Percentiles rank a stretch among this genome's conserved stretches.
These are phyloP conservation scores for Melangyna quadrimaculata DNA, from an alignment of 2,888 invertebrate genomes.

Conservation along the genomic window DNA sequence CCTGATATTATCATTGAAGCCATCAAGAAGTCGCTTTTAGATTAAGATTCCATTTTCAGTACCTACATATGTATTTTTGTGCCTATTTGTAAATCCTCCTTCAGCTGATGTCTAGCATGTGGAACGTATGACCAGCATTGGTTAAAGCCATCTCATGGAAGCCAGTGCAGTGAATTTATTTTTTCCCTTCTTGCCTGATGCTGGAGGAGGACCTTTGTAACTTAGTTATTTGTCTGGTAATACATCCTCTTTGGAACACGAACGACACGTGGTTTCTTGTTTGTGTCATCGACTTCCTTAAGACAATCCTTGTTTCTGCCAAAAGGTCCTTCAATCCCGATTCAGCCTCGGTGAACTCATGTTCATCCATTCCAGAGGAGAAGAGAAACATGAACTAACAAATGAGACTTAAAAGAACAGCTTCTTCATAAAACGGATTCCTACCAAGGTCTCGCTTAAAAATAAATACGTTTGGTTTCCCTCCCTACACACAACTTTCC, in stretches of 20 bases:
- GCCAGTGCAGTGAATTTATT: constrained; percentile 65
- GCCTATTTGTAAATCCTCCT: not conserved
- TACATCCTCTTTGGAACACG: constrained; percentile 32
- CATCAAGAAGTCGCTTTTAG: constrained; percentile 45
- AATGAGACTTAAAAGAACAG: too few species aligned
- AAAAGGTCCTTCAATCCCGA: constrained; percentile 89
- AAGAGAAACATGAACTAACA: too few species aligned
- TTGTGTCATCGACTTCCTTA: not conserved
- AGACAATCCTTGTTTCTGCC: constrained; percentile 82
- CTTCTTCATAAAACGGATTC: too few species aligned
- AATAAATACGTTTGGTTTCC: too few species aligned
- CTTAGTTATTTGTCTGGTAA: not conserved
- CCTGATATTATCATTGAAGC: constrained; percentile 73
- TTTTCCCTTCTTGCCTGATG: constrained; percentile 42
- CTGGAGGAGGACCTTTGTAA: not conserved
- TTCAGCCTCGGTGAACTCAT: constrained; percentile 92
- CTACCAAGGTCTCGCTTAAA: too few species aligned
- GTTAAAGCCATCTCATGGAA: constrained; percentile 73
- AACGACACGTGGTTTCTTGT: constrained; percentile 20
- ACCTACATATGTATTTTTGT: too few species aligned
- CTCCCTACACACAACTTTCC: too few species aligned
- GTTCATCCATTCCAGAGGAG: constrained; percentile 95
- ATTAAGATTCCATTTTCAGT: not conserved
- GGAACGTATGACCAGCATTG: constrained; percentile 73
- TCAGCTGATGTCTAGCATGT: constrained; percentile 16